Conservation (phyloP, 2,113 vertebrate species). For the Cololabis saira region DNA sequence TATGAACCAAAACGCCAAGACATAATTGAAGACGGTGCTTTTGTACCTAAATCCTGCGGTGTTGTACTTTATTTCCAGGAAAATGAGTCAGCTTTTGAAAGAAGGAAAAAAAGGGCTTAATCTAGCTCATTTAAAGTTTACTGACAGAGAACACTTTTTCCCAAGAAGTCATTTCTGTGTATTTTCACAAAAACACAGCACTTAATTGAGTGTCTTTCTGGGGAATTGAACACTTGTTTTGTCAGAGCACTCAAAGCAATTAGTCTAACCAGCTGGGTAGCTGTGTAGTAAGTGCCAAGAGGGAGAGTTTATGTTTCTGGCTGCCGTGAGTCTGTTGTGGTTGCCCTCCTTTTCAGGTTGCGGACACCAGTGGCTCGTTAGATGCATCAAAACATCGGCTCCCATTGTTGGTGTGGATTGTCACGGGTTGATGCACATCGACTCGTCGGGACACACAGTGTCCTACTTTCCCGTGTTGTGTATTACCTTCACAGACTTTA, state of each 20-base stretch:
- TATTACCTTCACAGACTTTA: neutral
- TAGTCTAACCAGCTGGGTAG: constrained; percentile 6
- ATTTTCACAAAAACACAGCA: constrained; percentile 2
- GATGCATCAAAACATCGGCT: constrained; percentile 10
- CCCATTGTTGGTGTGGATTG: constrained; percentile 10
- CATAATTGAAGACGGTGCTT: too few species aligned
- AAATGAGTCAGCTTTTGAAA: too few species aligned
- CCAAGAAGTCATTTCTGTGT: too few species aligned
- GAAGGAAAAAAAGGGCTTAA: too few species aligned
- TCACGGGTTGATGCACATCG: constrained; percentile 18
- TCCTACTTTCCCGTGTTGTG: constrained; percentile 11
- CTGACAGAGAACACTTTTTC: too few species aligned
- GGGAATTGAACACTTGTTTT: neutral
- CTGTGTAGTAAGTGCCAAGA: constrained; percentile 2
- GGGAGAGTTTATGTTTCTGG: neutral
- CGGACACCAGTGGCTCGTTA: constrained; percentile 8
- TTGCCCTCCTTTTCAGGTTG: constrained; percentile 12
- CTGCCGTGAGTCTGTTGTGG: constrained; percentile 4
- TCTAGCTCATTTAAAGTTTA: too few species aligned
- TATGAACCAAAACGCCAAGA: too few species aligned
- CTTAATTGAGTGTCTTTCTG: neutral
- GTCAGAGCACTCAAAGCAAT: constrained; percentile 2
- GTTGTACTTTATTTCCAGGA: too few species aligned
- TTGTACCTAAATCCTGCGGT: too few species aligned
- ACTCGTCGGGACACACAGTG: neutral